Conservation (phyloP, 2,113 vertebrate genomes). For the Pseudonaja textilis region DNA sequence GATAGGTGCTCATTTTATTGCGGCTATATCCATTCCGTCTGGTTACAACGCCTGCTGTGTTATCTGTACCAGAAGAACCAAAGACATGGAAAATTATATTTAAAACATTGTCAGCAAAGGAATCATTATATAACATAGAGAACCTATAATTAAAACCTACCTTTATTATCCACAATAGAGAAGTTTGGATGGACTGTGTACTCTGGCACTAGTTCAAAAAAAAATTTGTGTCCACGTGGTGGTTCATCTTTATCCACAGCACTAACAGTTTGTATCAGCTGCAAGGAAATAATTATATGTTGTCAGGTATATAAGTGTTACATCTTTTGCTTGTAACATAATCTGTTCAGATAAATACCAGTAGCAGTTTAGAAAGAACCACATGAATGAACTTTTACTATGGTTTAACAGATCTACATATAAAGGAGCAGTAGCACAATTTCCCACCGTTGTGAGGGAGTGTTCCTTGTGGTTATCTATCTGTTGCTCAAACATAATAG, state of each 20-base stretch:
- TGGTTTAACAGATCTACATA: neutral
- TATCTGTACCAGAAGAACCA: constrained; percentile 60
- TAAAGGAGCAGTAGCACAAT: neutral
- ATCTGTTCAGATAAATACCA: neutral
- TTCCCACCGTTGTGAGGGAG: fast-evolving
- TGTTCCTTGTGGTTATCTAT: neutral
- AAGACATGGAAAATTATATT: neutral
- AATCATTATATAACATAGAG: fast-evolving
- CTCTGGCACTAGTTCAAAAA: constrained; percentile 78
- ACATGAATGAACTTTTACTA: neutral
- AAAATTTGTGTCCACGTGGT: constrained; percentile 75
- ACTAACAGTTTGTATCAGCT: constrained; percentile 81
- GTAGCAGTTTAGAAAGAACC: neutral
- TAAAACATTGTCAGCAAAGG: neutral
- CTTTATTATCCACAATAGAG: constrained; percentile 80
- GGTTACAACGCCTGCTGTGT: constrained; percentile 79
- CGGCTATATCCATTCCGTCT: constrained; percentile 75
- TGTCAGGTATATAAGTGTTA: constrained; percentile 30
- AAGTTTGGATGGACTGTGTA: constrained; percentile 78
- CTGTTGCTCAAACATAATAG: neutral
- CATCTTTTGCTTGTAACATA: neutral
- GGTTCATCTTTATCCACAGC: constrained; percentile 80
- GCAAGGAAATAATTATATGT: constrained; percentile 44
- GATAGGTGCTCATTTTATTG: constrained; percentile 70
- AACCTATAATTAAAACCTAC: constrained; percentile 49